A percentile compares a stretch with the other conserved stretches of the same genome.
Evolutionary conservation across 2,888 invertebrate species (phyloP).

Genomic region (Cryptops parisi): DNA sequence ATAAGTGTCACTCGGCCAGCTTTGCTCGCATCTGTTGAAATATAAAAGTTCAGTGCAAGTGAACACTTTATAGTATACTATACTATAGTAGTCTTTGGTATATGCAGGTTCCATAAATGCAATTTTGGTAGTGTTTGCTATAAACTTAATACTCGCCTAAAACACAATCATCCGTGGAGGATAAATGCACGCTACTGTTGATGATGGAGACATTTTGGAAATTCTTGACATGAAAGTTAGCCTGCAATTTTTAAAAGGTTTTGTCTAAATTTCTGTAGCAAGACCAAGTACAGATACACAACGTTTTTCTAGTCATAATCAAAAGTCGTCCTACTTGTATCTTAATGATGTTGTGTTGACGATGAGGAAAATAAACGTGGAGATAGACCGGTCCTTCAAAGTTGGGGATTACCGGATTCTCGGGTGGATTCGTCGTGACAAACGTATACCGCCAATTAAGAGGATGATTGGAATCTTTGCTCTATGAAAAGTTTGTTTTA

Average conservation of each 20-base stretch:
- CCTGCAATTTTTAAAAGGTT: too few species aligned
- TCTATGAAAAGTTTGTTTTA: not conserved
- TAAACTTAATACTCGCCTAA: not conserved
- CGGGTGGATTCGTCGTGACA: constrained; percentile 12
- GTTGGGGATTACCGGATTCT: constrained; percentile 9
- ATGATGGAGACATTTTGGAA: not conserved
- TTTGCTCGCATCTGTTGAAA: too few species aligned
- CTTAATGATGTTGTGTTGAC: not conserved
- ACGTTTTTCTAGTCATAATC: too few species aligned
- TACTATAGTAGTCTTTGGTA: too few species aligned
- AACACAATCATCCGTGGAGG: not conserved
- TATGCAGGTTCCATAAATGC: not conserved
- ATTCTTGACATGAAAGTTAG: not conserved
- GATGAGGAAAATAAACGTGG: constrained; percentile 4
- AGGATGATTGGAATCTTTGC: not conserved
- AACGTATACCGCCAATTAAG: constrained; percentile 16
- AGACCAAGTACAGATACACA: too few species aligned
- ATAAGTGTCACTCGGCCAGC: not conserved
- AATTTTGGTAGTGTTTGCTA: not conserved
- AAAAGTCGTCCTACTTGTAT: too few species aligned
- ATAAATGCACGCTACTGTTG: not conserved
- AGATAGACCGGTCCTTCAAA: constrained; percentile 8
- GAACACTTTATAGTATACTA: too few species aligned
- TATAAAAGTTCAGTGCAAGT: too few species aligned
- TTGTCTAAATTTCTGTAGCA: too few species aligned